These are phyloP conservation scores for Patella vulgata DNA, from an alignment of 1,140 invertebrate genomes.

Conservation along the genomic window DNA sequence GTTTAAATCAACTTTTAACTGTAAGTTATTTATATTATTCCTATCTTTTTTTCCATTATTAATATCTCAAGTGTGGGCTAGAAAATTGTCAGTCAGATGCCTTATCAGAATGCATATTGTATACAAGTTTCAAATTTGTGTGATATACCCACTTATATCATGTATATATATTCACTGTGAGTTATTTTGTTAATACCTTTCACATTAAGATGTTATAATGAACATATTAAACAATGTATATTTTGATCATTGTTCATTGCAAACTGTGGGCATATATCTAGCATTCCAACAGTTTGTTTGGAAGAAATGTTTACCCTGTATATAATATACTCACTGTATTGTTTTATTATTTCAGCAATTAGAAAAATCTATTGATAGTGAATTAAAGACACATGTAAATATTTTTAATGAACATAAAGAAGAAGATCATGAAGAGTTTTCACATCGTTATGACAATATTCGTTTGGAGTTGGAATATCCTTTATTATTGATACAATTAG, in stretches of 20 bases:
- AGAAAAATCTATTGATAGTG: conserved; percentile 71
- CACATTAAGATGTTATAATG: background rate
- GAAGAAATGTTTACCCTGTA: too few relatives aligned
- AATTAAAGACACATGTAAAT: conserved; percentile 82
- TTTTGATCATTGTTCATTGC: too few relatives aligned
- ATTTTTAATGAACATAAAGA: conserved; percentile 89
- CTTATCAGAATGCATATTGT: background rate
- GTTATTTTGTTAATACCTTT: too few relatives aligned
- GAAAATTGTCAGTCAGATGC: too few relatives aligned
- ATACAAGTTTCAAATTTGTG: too few relatives aligned
- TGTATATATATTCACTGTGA: conserved; percentile 6
- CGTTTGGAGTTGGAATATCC: conserved; percentile 85
- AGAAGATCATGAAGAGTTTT: conserved; percentile 93
- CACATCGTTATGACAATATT: conserved; percentile 91
- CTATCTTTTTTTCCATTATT: background rate
- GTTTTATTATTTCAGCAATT: conserved; percentile 50
- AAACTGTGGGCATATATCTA: background rate
- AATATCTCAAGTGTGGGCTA: too few relatives aligned
- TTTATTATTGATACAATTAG: too few relatives aligned
- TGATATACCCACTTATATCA: background rate
- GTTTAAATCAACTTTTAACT: conserved; percentile 84
- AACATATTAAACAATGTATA: too few relatives aligned
- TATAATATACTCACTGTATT: too few relatives aligned
- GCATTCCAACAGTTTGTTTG: too few relatives aligned
- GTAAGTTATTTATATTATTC: conserved; percentile 53